These are phyloP conservation scores for Toxostoma redivivum DNA, from an alignment of 2,113 vertebrate genomes.

Conservation along the genomic window DNA sequence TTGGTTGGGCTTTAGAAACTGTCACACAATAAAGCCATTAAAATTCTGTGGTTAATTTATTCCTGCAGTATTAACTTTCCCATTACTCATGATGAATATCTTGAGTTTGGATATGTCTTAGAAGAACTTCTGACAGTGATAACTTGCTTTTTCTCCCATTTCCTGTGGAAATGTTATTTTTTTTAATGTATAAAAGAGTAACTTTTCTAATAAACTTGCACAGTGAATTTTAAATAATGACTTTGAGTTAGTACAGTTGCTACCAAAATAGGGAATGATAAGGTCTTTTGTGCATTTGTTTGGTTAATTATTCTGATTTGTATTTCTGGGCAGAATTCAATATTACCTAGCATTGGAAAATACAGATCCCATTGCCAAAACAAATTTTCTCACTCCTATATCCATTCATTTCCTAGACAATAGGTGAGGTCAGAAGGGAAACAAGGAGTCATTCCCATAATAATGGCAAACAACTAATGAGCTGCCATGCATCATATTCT, in stretches of 20 bases:
- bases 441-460: constrained; percentile 36
- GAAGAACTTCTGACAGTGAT: constrained; percentile 43
- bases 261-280: constrained; percentile 28
- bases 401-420: constrained; percentile 49
- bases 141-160: constrained; percentile 30
- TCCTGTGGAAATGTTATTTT: not conserved
- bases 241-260: not conserved
- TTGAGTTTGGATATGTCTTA: constrained; percentile 44
- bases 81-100: constrained; percentile 56
- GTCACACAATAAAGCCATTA: constrained; percentile 59
- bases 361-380: constrained; percentile 30
- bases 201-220: constrained; percentile 53
- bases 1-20: constrained; percentile 55
- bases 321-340: constrained; percentile 11
- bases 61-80: constrained; percentile 62
- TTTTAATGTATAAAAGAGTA: not conserved
- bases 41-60: constrained; percentile 68
- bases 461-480: not conserved
- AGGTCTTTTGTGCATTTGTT: constrained; percentile 11
- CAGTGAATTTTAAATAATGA: constrained; percentile 47
- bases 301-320: constrained; percentile 39
- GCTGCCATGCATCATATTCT: not conserved
- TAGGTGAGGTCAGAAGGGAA: constrained; percentile 56
- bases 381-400: constrained; percentile 32
- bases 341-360: not conserved